Base-by-base conservation (phyloP, 2,888 invertebrate genomes). In the Cheiracanthium punctorium region DNA sequence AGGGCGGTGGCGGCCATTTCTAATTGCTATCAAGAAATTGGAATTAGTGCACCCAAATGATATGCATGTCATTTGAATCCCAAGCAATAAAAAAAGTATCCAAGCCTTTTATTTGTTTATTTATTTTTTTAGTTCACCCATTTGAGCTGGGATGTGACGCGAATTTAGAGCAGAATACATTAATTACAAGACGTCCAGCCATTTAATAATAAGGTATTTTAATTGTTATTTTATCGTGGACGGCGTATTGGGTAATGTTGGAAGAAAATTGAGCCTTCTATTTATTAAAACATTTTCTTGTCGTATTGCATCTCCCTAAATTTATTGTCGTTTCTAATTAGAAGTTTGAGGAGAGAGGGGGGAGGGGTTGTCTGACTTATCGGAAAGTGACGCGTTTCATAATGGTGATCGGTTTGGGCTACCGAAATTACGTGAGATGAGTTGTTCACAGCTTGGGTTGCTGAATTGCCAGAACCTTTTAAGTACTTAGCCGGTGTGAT, bases 41-140 rank as follows among this genome's bases (percentile, higher is more conserved):
- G 43, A 80, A 79, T 37, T 64, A 71, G 48, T 76, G 41, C 48
- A 12, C 20, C 37, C 43, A 81, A 74, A 69, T 81, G 72, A 84
- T 84, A 77, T 77, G 67, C 77, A 72, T 72, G 82, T 84, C 76
- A 84, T 84, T 84, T 65, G 72, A 77, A 84, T 84, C 82, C 30
- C 10, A 37, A n/a, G n/a, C n/a, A n/a, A n/a, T n/a, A n/a, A n/a
- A n/a, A n/a, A n/a, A n/a, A n/a, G n/a, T 37, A 37, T 37, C 7
- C 37, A 10, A 79, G 73, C 52, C 32, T 64, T 58, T 67, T 75
- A 12, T 29, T 20, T 52, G 52, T 70, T 70, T 75, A 69, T 82
- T 74, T 28, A 58, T 70, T 69, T 76, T 58, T 33, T n/a, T n/a
- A n/a, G n/a, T n/a, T n/a, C n/a, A 33, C 28, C 64, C 28, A 24